Evolutionary conservation across 2,888 invertebrate species (phyloP).

Genomic region (Limnephilus rhombicus): DNA sequence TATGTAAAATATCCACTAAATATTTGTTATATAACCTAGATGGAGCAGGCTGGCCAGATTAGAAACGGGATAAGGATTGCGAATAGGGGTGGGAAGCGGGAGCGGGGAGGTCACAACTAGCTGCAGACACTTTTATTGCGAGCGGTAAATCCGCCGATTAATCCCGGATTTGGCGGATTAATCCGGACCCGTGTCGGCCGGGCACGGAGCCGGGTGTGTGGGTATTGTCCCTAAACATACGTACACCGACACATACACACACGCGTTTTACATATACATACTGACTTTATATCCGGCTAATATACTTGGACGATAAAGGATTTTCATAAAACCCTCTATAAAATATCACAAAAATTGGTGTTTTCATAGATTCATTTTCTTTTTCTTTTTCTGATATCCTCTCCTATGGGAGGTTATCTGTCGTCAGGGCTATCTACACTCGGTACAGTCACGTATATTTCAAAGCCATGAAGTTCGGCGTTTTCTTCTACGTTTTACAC

Average conservation of each 20-base stretch:
- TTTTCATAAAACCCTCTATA: not conserved
- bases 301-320: not conserved
- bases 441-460: not conserved
- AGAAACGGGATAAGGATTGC: conserved; percentile 4
- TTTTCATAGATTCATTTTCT: not conserved
- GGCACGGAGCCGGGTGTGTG: conserved; percentile 76
- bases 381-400: not conserved
- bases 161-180: conserved; percentile 80
- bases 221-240: conserved; percentile 34
- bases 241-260: not conserved
- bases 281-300: not conserved
- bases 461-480: not conserved
- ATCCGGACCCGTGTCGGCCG: conserved; percentile 82
- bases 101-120: conserved; percentile 71
- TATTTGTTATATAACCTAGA: not conserved
- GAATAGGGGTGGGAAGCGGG: not conserved
- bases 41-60: not conserved
- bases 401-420: not conserved
- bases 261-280: not conserved
- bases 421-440: not conserved
- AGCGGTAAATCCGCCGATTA: conserved; percentile 77
- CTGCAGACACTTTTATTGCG: conserved; percentile 80
- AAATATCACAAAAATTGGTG: no score
- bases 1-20: not conserved
- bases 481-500: not conserved